These are phyloP conservation scores for Pterocles orientalis DNA, from an alignment of 2,113 vertebrate species.

Conservation along the genomic window DNA sequence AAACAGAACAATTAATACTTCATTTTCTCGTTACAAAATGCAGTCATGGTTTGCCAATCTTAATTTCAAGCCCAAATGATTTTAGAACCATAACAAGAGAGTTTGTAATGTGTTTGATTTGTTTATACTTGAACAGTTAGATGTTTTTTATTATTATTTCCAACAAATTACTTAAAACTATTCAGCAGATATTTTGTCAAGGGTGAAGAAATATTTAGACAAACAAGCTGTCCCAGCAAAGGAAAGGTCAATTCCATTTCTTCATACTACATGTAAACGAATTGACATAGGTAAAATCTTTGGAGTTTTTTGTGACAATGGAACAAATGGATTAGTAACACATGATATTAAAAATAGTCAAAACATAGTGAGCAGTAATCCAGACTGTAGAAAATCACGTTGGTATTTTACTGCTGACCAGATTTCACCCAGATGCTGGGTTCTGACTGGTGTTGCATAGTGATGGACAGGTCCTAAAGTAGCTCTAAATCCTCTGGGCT, in stretches of 20 bases:
- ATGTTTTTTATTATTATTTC: constrained; percentile 14
- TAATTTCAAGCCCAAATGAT: constrained; percentile 67
- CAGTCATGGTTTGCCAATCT: constrained; percentile 62
- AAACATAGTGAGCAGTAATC: not conserved
- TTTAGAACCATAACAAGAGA: constrained; percentile 26
- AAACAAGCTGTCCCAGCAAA: not conserved
- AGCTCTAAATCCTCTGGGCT: not conserved
- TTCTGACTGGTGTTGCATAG: not conserved
- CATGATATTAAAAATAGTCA: not conserved
- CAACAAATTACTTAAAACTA: constrained; percentile 1
- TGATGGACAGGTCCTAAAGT: not conserved
- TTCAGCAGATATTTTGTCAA: constrained; percentile 31
- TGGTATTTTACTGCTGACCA: not conserved
- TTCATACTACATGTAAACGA: not conserved
- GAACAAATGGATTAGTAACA: not conserved
- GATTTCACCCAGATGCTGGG: not conserved
- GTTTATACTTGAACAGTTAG: constrained; percentile 35
- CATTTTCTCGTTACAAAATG: constrained; percentile 55
- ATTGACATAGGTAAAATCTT: not conserved
- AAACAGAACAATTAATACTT: constrained; percentile 63
- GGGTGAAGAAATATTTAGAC: not conserved
- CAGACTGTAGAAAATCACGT: not conserved
- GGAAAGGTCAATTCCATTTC: not conserved
- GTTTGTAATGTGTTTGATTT: constrained; percentile 44
- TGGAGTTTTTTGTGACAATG: not conserved